phyloP scores from a whole-genome alignment of 2,888 invertebrate genomes.

The Itoplectis maculator region DNA sequence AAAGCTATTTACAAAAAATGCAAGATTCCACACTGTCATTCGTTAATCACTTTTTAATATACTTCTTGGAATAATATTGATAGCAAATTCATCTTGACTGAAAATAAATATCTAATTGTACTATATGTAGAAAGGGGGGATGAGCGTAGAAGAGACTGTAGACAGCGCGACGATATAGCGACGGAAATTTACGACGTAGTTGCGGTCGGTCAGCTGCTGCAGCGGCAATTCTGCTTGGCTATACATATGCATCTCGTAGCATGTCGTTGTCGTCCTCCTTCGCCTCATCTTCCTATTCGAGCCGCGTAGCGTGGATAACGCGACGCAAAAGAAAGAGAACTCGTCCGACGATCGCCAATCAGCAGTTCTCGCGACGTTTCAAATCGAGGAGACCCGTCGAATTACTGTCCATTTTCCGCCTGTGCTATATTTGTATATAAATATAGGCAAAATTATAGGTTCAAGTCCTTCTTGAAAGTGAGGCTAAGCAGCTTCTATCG shows the following conservation, averaged over 20 bases:
- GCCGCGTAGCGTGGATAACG: conserved; percentile 12
- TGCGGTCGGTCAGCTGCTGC: conserved; percentile 13
- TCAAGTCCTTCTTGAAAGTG: not conserved
- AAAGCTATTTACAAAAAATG: not conserved
- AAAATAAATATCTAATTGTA: too few relatives aligned
- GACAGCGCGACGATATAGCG: too few relatives aligned
- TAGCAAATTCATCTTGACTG: too few relatives aligned
- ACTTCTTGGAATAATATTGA: too few relatives aligned
- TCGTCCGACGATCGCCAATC: not conserved
- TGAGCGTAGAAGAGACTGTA: too few relatives aligned
- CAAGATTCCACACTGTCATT: not conserved
- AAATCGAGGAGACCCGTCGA: not conserved
- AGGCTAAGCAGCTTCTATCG: not conserved
- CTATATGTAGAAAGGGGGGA: not conserved
- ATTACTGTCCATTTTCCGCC: too few relatives aligned
- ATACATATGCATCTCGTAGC: not conserved
- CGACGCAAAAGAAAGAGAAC: conserved; percentile 25
- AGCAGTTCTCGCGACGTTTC: not conserved
- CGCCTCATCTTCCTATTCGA: conserved; percentile 19
- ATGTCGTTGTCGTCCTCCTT: not conserved
- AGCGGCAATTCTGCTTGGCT: conserved; percentile 14
- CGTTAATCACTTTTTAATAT: too few relatives aligned
- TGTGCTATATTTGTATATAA: too few relatives aligned
- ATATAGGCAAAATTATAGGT: too few relatives aligned
- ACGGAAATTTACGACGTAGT: conserved; percentile 23